Evolutionary conservation across 1,140 invertebrate species (phyloP).

Genomic region (Ericerus pela): DNA sequence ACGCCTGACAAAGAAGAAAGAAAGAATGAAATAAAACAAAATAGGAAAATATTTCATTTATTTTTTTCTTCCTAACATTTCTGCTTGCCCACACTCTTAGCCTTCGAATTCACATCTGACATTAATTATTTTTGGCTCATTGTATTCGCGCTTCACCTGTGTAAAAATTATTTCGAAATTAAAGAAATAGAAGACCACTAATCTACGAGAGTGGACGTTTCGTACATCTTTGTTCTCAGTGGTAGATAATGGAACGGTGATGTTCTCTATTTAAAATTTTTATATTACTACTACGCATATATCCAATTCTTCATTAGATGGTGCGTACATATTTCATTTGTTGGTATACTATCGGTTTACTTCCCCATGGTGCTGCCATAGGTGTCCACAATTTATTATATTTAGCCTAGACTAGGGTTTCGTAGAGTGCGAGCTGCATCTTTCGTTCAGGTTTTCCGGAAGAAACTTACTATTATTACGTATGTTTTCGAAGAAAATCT

Average conservation of each 20-base stretch:
- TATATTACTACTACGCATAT: conserved; percentile 1
- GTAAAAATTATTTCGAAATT: conserved; percentile 3
- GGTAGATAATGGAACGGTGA: background rate
- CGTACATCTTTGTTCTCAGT: conserved; percentile 7
- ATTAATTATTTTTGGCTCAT: no score
- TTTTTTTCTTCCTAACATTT: no score
- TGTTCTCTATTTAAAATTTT: background rate
- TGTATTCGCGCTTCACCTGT: no score
- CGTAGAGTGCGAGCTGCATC: background rate
- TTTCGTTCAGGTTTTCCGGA: no score
- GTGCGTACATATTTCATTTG: conserved; percentile 9
- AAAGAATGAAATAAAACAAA: no score
- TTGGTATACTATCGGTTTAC: background rate
- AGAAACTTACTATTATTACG: no score
- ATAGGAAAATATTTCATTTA: no score
- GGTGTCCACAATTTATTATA: conserved; percentile 10
- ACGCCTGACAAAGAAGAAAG: no score
- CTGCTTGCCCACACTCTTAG: no score
- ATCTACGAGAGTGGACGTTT: conserved; percentile 4
- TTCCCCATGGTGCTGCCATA: conserved; percentile 3
- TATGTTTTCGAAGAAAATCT: no score
- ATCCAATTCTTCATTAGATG: conserved; percentile 8
- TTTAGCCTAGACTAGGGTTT: background rate
- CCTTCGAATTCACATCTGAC: no score
- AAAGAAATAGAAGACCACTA: background rate